Base-by-base conservation (phyloP, 2,888 invertebrate species). In the Bembecia ichneumoniformis region DNA sequence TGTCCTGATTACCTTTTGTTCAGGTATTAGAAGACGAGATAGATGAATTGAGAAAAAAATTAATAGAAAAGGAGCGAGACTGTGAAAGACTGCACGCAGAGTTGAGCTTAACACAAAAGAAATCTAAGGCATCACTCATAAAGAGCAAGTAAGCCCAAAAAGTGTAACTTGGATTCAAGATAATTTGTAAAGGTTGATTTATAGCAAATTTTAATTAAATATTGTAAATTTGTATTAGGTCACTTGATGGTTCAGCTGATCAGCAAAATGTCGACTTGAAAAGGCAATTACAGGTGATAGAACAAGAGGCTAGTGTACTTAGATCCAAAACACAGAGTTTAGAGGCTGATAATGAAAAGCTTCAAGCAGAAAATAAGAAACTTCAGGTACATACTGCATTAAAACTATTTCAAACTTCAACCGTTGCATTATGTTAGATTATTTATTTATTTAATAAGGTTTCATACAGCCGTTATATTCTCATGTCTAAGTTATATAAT, bases 11-110 rank as follows among this genome's bases (percentile, higher is more conserved):
- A 49, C 3, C 43, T 45, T 50, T 56, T 63, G 71, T 45, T 52
- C 28, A 93, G 89, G 87, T 89, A 9, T 74, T 93, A 46, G 93
- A 92, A 76, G 92, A 92, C 63, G 95, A 95, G 78, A 89, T 93
- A 49, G 90, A 89, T 49, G 92, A 93, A 59, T 77, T 95, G 28
- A 88, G 93, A 54, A 93, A 92, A 70, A 93, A 93, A 66, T 74
- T 96, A 1, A 91, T 93, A 49, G 95, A 96, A 74, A 95, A 94
- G 71, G 96, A 96, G 75, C 88, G 93, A 59, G 93, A 93, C 59
- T 92, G 93, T 62, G 94, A 95, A 77, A 88, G 92, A 58, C 80
- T 96, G 49, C 91, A 93, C 59, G 90, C 92, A 1, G 94, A 94
- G 76, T 76, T 93, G 17, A 90, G 90, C 60, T 68, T 91, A 15